A percentile compares a stretch with the other conserved stretches of the same genome.
phyloP scores from a whole-genome alignment of 92 coral and sea anemone species.

The Parazoanthus swiftii region DNA sequence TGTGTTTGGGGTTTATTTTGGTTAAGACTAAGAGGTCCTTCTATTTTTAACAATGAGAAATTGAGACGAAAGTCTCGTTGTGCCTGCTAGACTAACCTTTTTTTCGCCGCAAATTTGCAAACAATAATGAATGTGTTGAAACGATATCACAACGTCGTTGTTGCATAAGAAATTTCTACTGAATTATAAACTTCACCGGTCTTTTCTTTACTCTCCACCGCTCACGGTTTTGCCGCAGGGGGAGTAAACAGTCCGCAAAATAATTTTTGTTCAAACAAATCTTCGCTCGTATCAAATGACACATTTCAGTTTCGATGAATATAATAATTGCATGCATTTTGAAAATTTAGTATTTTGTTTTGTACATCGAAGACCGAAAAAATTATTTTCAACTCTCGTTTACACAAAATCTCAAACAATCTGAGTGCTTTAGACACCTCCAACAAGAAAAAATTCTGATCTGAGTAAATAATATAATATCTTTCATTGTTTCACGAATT shows the following conservation, averaged over 20 bases:
- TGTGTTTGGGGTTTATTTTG: not conserved
- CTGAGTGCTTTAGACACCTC: slow-evolving; percentile 12
- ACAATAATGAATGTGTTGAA: not conserved
- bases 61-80: not conserved
- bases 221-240: not conserved
- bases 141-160: not conserved
- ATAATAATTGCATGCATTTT: not conserved
- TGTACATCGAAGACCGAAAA: not conserved
- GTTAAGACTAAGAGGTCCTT: not conserved
- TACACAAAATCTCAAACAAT: not conserved
- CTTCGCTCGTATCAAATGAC: slow-evolving; percentile 19
- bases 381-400: not conserved
- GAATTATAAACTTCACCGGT: not conserved
- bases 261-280: slow-evolving; percentile 1
- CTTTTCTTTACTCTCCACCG: not conserved
- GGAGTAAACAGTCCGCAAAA: not conserved
- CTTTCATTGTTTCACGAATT: slow-evolving; percentile 5
- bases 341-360: not conserved
- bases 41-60: not conserved
- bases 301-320: slow-evolving; percentile 10
- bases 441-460: slow-evolving; percentile 30
- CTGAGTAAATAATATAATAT: not conserved
- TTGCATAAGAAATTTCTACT: not conserved
- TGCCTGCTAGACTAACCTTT: not conserved
- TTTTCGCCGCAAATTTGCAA: slow-evolving; percentile 7